Evolutionary conservation across 2,797 vertebrate genomes (phyloP).

Genomic region (Acestrorhynchus altus): DNA sequence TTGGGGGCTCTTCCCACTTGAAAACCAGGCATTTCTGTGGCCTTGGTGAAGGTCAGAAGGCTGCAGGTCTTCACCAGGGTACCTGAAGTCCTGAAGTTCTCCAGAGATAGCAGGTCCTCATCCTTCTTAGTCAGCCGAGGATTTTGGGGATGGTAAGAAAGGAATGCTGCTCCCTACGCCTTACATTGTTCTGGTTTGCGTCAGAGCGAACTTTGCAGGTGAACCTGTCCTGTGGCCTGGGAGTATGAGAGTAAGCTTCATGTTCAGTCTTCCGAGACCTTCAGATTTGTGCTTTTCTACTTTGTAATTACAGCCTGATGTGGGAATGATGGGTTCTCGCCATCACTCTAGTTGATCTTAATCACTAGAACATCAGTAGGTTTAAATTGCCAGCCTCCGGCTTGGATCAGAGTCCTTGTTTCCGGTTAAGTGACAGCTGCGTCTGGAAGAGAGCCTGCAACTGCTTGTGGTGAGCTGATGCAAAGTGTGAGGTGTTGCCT

Average conservation of each 20-base stretch:
- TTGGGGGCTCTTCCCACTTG: too few species aligned
- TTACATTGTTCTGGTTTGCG: constrained; percentile 10
- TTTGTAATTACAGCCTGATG: neutral
- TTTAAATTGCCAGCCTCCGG: neutral
- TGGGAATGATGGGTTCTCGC: neutral
- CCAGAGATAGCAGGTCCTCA: too few species aligned
- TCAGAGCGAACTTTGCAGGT: neutral
- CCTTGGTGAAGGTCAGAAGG: too few species aligned
- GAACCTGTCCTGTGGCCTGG: constrained; percentile 18
- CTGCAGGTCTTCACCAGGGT: too few species aligned
- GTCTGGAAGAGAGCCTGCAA: constrained; percentile 4
- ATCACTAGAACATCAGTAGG: neutral
- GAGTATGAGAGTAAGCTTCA: neutral
- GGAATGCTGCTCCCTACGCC: neutral
- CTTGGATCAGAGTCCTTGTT: neutral
- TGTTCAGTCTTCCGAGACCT: too few species aligned
- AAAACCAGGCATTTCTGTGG: too few species aligned
- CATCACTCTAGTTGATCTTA: neutral
- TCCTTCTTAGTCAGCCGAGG: too few species aligned
- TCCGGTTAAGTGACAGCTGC: neutral
- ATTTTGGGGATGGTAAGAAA: neutral
- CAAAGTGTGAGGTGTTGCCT: constrained; percentile 44
- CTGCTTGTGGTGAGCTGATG: neutral
- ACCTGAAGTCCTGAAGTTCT: too few species aligned
- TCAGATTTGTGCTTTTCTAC: too few species aligned